phyloP scores from a whole-genome alignment of 2,797 vertebrate species.

The Microctenopoma steveboyesi region DNA sequence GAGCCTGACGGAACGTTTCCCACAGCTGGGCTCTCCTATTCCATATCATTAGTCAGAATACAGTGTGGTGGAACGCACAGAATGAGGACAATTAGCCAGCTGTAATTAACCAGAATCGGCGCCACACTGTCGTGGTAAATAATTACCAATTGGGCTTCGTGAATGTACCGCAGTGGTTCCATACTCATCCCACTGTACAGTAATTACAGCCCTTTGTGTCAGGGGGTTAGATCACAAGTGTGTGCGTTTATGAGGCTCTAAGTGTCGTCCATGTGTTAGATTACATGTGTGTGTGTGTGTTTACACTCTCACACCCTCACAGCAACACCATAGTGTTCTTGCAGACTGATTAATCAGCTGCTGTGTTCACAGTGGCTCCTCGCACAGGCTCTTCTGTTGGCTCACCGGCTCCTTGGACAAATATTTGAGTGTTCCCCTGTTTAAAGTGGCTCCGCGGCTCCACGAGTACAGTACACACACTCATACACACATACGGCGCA shows the following conservation, averaged over 20 bases:
- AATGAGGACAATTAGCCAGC: conserved; percentile 73
- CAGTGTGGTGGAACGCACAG: conserved; percentile 64
- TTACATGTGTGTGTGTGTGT: conserved; percentile 37
- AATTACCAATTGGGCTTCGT: conserved; percentile 76
- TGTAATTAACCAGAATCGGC: conserved; percentile 76
- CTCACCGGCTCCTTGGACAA: conserved; percentile 64
- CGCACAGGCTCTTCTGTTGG: conserved; percentile 53
- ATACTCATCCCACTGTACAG: conserved; percentile 70
- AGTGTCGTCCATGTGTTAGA: conserved; percentile 42
- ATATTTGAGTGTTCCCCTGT: conserved; percentile 66
- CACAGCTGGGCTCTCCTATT: conserved; percentile 72
- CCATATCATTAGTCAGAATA: conserved; percentile 75
- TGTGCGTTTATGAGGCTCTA: conserved; percentile 29
- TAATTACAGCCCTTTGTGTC: conserved; percentile 65
- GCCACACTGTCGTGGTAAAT: conserved; percentile 74
- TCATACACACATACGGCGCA: background rate
- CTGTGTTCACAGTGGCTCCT: conserved; percentile 41
- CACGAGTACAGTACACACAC: conserved; percentile 26
- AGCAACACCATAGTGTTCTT: conserved; percentile 34
- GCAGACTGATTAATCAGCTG: conserved; percentile 67
- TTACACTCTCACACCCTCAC: conserved; percentile 28
- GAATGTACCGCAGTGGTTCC: conserved; percentile 70
- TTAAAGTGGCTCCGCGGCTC: conserved; percentile 25
- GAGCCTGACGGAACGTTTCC: conserved; percentile 23
- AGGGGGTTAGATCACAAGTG: conserved; percentile 37